Percentiles rank a stretch among this genome's conserved stretches.
Conservation (phyloP, 2,113 vertebrate genomes). For the Lophura nycthemera region DNA sequence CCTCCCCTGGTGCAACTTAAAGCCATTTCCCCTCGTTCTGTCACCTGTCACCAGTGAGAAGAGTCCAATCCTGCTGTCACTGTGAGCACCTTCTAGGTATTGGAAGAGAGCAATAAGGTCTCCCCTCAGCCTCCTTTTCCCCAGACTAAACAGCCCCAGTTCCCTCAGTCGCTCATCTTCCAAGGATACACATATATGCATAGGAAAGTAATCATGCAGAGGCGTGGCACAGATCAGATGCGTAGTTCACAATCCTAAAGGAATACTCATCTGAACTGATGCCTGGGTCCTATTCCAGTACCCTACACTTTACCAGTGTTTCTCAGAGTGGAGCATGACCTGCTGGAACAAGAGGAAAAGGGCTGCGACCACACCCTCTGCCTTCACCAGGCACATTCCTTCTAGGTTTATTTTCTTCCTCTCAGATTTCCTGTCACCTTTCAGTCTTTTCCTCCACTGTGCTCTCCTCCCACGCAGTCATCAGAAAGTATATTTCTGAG, state of each 20-base stretch:
- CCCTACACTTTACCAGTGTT: not conserved
- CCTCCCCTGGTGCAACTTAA: too few relatives aligned
- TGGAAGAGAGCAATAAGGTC: too few relatives aligned
- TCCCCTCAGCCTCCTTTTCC: too few relatives aligned
- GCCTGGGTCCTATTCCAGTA: not conserved
- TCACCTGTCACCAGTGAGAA: too few relatives aligned
- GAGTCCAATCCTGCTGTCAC: too few relatives aligned
- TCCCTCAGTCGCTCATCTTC: not conserved
- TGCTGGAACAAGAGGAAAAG: not conserved
- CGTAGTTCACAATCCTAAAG: not conserved
- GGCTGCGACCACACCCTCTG: rapidly evolving
- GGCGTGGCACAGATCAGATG: not conserved
- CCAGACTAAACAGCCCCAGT: too few relatives aligned
- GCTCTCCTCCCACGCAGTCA: not conserved
- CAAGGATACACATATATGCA: not conserved
- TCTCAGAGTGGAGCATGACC: not conserved
- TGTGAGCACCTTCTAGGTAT: too few relatives aligned
- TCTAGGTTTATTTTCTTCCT: not conserved
- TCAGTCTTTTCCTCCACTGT: not conserved
- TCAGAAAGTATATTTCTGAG: not conserved
- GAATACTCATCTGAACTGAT: not conserved
- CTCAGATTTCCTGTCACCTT: not conserved
- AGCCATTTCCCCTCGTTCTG: too few relatives aligned
- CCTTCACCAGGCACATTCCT: not conserved
- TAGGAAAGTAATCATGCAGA: not conserved